These are phyloP conservation scores for Seriola quinqueradiata DNA, from an alignment of 2,113 vertebrate genomes.

Conservation along the genomic window DNA sequence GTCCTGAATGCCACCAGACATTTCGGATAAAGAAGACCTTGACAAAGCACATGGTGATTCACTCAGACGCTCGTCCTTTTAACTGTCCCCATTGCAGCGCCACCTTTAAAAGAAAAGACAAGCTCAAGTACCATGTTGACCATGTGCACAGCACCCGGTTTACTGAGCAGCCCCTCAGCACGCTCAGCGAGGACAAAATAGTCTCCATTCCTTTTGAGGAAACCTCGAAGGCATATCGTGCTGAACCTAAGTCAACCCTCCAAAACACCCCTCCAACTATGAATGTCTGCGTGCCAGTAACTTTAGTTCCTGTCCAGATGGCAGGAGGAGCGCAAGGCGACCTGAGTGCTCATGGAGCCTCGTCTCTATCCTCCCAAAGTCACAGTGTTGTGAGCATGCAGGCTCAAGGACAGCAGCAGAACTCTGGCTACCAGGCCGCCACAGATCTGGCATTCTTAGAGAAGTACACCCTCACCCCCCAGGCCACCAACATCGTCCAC, in stretches of 20 bases:
- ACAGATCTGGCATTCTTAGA: slow-evolving; percentile 94
- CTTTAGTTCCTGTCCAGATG: slow-evolving; percentile 90
- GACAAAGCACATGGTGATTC: slow-evolving; percentile 98
- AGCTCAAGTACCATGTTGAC: slow-evolving; percentile 97
- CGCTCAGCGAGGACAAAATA: slow-evolving; percentile 83
- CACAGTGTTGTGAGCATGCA: slow-evolving; percentile 81
- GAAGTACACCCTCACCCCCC: slow-evolving; percentile 95
- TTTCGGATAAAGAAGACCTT: slow-evolving; percentile 99
- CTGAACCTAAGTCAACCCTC: slow-evolving; percentile 84
- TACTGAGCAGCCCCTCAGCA: slow-evolving; percentile 75
- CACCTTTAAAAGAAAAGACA: slow-evolving; percentile 97
- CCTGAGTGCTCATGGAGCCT: slow-evolving; percentile 78
- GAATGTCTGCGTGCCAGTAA: slow-evolving; percentile 89
- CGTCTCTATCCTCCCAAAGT: slow-evolving; percentile 75
- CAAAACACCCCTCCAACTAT: slow-evolving; percentile 81
- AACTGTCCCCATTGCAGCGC: slow-evolving; percentile 96
- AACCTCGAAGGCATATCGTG: slow-evolving; percentile 83
- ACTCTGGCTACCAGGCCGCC: slow-evolving; percentile 87
- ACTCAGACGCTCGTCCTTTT: slow-evolving; percentile 96
- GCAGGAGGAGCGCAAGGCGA: slow-evolving; percentile 77
- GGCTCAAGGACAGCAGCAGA: slow-evolving; percentile 80
- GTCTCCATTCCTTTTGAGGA: slow-evolving; percentile 84
- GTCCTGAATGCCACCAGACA: slow-evolving; percentile 94
- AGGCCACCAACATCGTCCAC: slow-evolving; percentile 92
- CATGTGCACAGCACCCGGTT: slow-evolving; percentile 92